Evolutionary conservation across 2,888 invertebrate genomes (phyloP).

Genomic region (Agrochola macilenta): DNA sequence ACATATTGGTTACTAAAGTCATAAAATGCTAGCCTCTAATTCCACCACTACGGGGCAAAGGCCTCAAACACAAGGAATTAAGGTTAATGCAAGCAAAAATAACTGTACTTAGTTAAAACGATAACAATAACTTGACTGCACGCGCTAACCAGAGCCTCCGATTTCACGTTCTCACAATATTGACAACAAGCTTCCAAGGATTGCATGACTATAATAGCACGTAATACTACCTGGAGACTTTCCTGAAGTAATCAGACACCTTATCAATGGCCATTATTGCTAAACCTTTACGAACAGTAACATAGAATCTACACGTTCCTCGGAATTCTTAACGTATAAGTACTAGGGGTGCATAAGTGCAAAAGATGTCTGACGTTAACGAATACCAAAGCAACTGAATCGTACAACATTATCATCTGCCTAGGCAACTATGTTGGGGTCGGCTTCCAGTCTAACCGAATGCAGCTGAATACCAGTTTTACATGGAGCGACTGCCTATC

Average conservation of each 20-base stretch:
- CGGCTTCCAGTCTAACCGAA: too few relatives aligned
- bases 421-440: too few relatives aligned
- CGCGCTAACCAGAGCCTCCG: constrained; percentile 17
- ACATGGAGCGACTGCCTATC: too few relatives aligned
- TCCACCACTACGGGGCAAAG: not conserved
- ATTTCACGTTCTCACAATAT: constrained; percentile 39
- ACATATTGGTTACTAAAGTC: not conserved
- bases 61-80: constrained; percentile 23
- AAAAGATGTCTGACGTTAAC: not conserved
- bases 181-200: constrained; percentile 39
- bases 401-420: not conserved
- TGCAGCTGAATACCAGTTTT: too few relatives aligned
- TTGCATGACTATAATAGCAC: constrained; percentile 46
- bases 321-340: not conserved
- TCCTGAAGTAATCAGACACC: constrained; percentile 47
- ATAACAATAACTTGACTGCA: constrained; percentile 18
- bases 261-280: constrained; percentile 29
- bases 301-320: constrained; percentile 6
- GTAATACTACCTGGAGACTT: constrained; percentile 36
- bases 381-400: not conserved
- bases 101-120: constrained; percentile 27
- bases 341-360: constrained; percentile 3
- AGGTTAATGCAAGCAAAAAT: constrained; percentile 33
- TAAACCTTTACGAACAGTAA: constrained; percentile 17
- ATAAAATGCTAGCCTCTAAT: not conserved